phyloP scores from a whole-genome alignment of 2,113 vertebrate genomes.

The Ardeotis arabs region DNA sequence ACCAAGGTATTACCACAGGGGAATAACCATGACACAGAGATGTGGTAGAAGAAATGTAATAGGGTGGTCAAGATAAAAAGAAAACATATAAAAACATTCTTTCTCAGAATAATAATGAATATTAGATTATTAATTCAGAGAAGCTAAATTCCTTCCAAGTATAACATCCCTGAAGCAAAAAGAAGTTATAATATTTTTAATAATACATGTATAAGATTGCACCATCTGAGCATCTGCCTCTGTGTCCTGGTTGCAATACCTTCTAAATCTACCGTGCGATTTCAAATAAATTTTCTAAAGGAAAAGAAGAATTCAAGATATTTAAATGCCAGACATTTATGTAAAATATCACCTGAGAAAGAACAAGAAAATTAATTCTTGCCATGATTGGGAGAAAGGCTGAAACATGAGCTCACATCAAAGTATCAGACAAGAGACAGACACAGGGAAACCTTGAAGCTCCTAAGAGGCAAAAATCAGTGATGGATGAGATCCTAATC shows the following conservation, averaged over 20 bases:
- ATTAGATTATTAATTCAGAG: not conserved
- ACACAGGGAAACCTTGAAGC: not conserved
- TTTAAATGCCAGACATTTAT: not conserved
- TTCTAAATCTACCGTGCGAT: not conserved
- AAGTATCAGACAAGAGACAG: not conserved
- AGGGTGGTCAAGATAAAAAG: not conserved
- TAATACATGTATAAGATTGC: not conserved
- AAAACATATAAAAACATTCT: not conserved
- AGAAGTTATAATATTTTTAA: not conserved
- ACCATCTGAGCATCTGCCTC: not conserved
- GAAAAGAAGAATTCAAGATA: not conserved
- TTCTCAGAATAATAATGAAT: not conserved
- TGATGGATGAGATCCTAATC: not conserved
- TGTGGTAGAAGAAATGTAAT: not conserved
- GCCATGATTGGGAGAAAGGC: not conserved
- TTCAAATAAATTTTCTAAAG: not conserved
- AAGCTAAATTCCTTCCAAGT: not conserved
- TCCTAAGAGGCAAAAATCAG: not conserved
- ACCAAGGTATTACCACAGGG: not conserved
- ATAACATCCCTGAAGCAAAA: not conserved
- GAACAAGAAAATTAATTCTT: not conserved
- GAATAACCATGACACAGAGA: not conserved
- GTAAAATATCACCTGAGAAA: not conserved
- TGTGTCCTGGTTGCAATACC: not conserved
- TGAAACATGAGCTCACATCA: not conserved